Evolutionary conservation across 2,888 invertebrate genomes (phyloP), one percentile per base, ranked within the genome.

Genomic region (Drosophila diplacantha): DNA sequence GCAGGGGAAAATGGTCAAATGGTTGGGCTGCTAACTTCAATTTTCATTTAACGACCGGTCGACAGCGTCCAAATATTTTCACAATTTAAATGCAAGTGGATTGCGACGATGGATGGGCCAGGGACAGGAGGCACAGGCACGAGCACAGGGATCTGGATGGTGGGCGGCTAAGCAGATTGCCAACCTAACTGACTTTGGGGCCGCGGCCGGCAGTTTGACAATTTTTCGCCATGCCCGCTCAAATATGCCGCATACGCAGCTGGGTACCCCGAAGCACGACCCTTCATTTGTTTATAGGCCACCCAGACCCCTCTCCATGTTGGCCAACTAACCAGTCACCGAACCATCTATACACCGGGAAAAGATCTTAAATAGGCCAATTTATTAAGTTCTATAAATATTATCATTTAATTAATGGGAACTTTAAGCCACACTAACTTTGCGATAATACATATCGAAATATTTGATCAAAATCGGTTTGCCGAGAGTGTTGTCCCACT

Each of bases 1-100:
- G 5, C 12, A n/a, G 12, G 16, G 37, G 39, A 22, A 31, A 43
- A 46, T 32, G 54, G 54, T 38, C 55, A 37, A 41, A 56, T 38
- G 34, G 44, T 22, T 43, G 34, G 56, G 41, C 58, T 60, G 41
- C 60, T 60, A 63, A 63, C 68, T 62, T 65, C 63, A 69, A 65
- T 76, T 77, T 74, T 57, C 59, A 65, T 60, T 50, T 72, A 67
- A 66, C 75, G 58, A 55, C 62, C 60, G 32, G 39, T 41, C 46
- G 32, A 41, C 31, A 54, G 57, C 55, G 35, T 43, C 66, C 74
- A 84, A 84, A 84, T 81, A 81, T 84, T 83, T 83, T 83, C 73
- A 64, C 81, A 80, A 83, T 81, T 84, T 84, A 73, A 80, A 83
- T 71, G 69, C 81, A 71, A 72, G 77, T 58, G 64, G 54, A 52